A percentile compares a stretch with the other conserved stretches of the same genome.
phyloP scores from a whole-genome alignment of 2,888 invertebrate species.

The Formica aserva region DNA sequence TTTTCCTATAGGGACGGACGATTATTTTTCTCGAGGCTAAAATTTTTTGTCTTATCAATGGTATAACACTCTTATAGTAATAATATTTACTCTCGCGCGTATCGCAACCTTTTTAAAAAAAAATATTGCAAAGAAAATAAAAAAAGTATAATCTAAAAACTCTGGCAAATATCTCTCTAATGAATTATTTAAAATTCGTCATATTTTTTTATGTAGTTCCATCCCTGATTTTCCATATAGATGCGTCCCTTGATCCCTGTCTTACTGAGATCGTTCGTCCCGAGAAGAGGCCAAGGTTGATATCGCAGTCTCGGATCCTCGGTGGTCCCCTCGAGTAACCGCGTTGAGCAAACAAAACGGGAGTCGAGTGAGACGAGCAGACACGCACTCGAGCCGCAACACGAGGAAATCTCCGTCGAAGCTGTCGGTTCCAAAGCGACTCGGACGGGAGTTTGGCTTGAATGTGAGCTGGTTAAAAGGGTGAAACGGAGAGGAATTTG shows the following conservation, averaged over 20 bases:
- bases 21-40: neutral
- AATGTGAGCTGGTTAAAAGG: conserved; percentile 10
- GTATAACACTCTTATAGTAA: neutral
- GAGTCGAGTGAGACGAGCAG: conserved; percentile 40
- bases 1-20: conserved; percentile 9
- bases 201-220: neutral
- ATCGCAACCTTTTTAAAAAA: neutral
- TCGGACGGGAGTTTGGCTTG: conserved; percentile 17
- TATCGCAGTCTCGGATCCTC: conserved; percentile 31
- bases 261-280: conserved; percentile 9
- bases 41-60: neutral
- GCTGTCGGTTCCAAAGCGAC: conserved; percentile 37
- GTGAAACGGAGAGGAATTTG: neutral
- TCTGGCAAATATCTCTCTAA: neutral
- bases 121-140: neutral
- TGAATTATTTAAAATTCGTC: neutral
- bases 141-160: neutral
- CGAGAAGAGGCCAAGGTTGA: neutral
- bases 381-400: conserved; percentile 39
- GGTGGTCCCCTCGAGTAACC: conserved; percentile 47
- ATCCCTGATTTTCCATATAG: neutral
- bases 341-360: conserved; percentile 59
- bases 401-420: conserved; percentile 41
- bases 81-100: neutral
- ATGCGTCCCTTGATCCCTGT: conserved; percentile 22